These are phyloP conservation scores for Actenoides hombroni DNA, from an alignment of 2,113 vertebrate species.

Conservation along the genomic window DNA sequence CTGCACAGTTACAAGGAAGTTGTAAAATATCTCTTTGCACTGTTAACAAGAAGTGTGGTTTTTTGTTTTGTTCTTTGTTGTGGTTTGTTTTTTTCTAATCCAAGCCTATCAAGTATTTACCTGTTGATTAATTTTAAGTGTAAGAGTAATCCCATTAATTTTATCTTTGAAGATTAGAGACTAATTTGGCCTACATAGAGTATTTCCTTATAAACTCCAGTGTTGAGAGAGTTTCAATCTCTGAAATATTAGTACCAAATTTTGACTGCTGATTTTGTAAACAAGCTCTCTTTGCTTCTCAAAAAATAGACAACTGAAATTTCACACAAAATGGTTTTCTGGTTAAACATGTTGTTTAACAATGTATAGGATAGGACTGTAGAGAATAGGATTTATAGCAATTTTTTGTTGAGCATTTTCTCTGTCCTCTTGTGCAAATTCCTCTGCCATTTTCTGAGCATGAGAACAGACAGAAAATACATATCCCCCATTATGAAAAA, in stretches of 20 bases:
- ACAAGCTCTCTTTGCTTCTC: neutral
- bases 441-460: neutral
- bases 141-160: neutral
- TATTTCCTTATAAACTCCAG: neutral
- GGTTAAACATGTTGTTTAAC: neutral
- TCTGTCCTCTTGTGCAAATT: neutral
- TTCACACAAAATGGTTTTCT: neutral
- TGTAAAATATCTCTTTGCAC: neutral
- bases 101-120: neutral
- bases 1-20: neutral
- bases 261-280: neutral
- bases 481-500: neutral
- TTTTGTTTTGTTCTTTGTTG: neutral
- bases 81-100: neutral
- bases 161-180: neutral
- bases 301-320: neutral
- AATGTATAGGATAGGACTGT: no score
- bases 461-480: neutral
- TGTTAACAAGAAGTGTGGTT: neutral
- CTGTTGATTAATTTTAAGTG: neutral
- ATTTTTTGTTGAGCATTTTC: neutral
- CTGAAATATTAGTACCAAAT: neutral
- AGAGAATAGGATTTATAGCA: neutral
- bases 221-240: neutral
- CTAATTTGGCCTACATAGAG: neutral